Conservation (phyloP, 2,113 vertebrate genomes). For the Hassar affinis region DNA sequence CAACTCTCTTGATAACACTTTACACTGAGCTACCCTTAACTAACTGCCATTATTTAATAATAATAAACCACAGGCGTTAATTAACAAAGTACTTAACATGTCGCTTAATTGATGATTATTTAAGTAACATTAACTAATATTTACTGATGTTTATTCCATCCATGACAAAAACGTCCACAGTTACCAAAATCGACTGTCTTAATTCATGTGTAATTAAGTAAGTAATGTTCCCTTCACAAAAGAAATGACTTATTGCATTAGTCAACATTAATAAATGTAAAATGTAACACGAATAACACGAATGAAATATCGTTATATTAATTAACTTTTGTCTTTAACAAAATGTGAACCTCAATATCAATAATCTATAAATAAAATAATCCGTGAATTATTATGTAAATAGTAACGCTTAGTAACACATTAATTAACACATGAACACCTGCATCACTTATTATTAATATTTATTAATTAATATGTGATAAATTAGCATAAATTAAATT, state of each 20-base stretch:
- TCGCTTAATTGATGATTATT: not conserved
- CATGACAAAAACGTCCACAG: not conserved
- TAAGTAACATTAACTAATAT: not conserved
- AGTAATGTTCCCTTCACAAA: not conserved
- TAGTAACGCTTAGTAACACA: not conserved
- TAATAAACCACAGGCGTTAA: not conserved
- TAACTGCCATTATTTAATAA: not conserved
- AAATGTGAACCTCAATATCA: not conserved
- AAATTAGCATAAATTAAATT: not conserved
- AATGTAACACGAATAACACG: not conserved
- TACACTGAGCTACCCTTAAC: not conserved
- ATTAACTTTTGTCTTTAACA: not conserved
- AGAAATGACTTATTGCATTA: not conserved
- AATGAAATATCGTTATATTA: not conserved
- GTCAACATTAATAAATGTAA: not conserved
- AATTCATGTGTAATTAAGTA: constrained; percentile 8
- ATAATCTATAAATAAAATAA: not conserved
- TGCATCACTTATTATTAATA: not conserved
- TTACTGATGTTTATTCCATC: not conserved
- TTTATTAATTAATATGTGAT: not conserved
- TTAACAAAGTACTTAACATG: not conserved
- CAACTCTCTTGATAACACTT: constrained; percentile 4
- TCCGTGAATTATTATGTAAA: not conserved
- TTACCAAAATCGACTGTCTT: not conserved
- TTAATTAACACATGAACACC: not conserved